Conservation (phyloP, 2,797 vertebrate species). For the Crypturellus tataupa region DNA sequence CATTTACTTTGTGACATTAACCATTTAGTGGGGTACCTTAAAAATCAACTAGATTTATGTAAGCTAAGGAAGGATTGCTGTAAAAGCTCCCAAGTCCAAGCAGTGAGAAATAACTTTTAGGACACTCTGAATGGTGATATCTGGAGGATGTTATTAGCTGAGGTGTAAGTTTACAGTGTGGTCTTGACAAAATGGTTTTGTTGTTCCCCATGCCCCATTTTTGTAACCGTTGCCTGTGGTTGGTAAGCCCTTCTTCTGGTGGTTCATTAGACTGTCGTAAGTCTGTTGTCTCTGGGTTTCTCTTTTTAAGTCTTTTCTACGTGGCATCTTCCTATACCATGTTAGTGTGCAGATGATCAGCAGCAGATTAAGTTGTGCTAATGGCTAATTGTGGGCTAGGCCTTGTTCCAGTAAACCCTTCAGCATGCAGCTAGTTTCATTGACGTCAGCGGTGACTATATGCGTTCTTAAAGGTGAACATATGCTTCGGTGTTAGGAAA, state of each 20-base stretch:
- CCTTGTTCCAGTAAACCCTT: slow-evolving; percentile 33
- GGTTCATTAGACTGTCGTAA: not conserved
- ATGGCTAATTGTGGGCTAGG: not conserved
- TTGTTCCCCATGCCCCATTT: not conserved
- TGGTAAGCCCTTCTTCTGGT: rapidly evolving
- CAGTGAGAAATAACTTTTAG: not conserved
- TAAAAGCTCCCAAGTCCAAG: not conserved
- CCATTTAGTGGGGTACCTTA: not conserved
- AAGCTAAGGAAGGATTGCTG: not conserved
- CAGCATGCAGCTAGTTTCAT: not conserved
- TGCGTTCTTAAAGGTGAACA: slow-evolving; percentile 41
- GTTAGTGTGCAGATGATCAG: not conserved
- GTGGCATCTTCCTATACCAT: not conserved
- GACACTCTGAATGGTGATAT: not conserved
- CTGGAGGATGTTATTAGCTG: not conserved
- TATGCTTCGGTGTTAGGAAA: not conserved
- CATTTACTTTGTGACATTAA: not conserved
- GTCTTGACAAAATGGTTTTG: not conserved
- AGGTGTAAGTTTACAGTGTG: not conserved
- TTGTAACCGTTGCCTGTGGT: not conserved
- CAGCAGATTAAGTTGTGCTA: not conserved
- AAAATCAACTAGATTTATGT: not conserved
- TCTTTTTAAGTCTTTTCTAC: not conserved
- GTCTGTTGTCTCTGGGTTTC: not conserved
- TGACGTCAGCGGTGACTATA: not conserved